Conservation (phyloP, 2,113 vertebrate species). For the Burhinus oedicnemus region DNA sequence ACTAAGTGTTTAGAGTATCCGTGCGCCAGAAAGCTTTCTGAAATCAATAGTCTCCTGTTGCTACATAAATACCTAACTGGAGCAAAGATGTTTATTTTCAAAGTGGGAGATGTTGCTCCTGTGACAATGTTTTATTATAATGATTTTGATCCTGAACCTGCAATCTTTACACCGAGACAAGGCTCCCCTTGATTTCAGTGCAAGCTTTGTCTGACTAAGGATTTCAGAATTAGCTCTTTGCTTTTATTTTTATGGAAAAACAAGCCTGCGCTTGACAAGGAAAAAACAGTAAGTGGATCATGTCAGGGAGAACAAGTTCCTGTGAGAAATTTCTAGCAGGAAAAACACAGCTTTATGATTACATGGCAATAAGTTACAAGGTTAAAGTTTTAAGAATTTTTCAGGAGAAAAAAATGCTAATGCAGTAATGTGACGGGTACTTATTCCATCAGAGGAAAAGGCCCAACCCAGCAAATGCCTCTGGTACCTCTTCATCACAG, state of each 20-base stretch:
- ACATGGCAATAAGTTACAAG: neutral
- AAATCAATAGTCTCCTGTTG: slow-evolving; percentile 52
- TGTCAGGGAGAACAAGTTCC: slow-evolving; percentile 21
- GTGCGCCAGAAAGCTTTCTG: slow-evolving; percentile 7
- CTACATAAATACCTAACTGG: slow-evolving; percentile 55
- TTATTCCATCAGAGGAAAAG: neutral
- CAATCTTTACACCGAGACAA: slow-evolving; percentile 37
- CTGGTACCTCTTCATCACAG: neutral
- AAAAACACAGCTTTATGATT: neutral
- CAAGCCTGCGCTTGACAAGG: slow-evolving; percentile 24
- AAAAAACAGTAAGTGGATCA: slow-evolving; percentile 49
- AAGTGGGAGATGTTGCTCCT: slow-evolving; percentile 42
- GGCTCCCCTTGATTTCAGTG: slow-evolving; percentile 6
- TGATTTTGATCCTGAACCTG: slow-evolving; percentile 54
- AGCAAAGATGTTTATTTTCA: slow-evolving; percentile 54
- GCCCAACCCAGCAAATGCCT: neutral
- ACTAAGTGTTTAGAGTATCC: neutral
- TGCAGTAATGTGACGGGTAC: neutral
- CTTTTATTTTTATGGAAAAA: slow-evolving; percentile 59
- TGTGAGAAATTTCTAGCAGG: slow-evolving; percentile 51
- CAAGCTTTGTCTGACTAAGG: slow-evolving; percentile 22
- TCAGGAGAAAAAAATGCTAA: neutral
- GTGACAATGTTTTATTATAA: slow-evolving; percentile 50
- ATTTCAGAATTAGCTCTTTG: slow-evolving; percentile 53
- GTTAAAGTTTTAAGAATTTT: neutral